Evolutionary conservation across 1,140 invertebrate species (phyloP), one percentile per base, ranked within the genome.

Genomic region (Drosophila willistoni): DNA sequence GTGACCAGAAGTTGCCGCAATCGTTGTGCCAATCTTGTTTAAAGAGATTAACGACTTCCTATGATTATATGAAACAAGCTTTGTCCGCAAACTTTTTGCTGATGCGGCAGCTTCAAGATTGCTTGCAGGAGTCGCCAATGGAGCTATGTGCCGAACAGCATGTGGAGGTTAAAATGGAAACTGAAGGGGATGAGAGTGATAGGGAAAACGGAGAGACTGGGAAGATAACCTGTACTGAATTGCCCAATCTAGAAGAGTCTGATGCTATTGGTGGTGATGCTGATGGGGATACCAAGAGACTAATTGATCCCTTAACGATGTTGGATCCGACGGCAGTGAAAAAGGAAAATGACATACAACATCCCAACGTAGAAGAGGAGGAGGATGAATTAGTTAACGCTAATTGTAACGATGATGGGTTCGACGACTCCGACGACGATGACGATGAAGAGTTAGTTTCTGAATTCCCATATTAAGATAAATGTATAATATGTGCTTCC

Each of bases 91-190:
- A 89, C 19, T 71, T 68, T 34, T 25, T 90, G 14, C 36, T 89
- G n/a, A 68, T 89, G 71, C 44, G 44, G 44, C 44, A 51, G 10
- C 3, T 51, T 5, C 75, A 63, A 41, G 84, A 89, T 25, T 89
- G 84, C 9, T 44, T 89, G 29, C 77, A 78, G 29, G 84, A 89
- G 51, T 42, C 69, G 1, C 84, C 84, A 4, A 89, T 89, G 84
- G 84, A 89, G 33, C 34, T 89, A 6, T 89, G 84, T 34, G 77
- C 85, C 0, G 84, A 89, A 19, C 85, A 89, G 63, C 85, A 90
- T 67, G 85, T 89, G 13, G 78, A 84, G 62, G 81, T 89, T 6
- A 90, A 90, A 29, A 33, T 89, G 59, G 84, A 87, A 68, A 80
- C 80, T 0, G 80, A 84, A 39, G 84, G 89, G 9, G 77, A 90